phyloP scores from a whole-genome alignment of 2,797 vertebrate genomes.

The Synanceia verrucosa region DNA sequence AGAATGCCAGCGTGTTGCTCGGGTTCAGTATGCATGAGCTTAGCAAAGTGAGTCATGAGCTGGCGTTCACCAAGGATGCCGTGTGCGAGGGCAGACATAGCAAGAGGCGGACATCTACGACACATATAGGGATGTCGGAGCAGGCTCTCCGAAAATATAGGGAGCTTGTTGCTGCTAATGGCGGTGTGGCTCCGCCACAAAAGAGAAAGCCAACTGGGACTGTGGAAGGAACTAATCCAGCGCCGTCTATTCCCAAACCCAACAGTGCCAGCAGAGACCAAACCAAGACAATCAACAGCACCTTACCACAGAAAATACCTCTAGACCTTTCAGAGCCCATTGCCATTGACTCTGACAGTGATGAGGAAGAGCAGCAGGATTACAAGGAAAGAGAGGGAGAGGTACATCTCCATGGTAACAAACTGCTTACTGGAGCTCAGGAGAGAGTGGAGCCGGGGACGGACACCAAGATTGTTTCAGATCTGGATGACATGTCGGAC shows the following conservation, averaged over 20 bases:
- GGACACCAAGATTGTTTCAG: conserved; percentile 71
- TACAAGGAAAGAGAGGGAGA: conserved; percentile 73
- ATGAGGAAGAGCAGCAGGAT: conserved; percentile 68
- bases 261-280: conserved; percentile 77
- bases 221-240: conserved; percentile 18
- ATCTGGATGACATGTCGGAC: conserved; percentile 85
- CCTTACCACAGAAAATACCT: conserved; percentile 77
- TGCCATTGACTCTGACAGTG: conserved; percentile 82
- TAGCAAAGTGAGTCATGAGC: conserved; percentile 88
- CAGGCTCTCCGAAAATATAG: conserved; percentile 72
- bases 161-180: conserved; percentile 62
- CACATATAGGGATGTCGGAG: conserved; percentile 87
- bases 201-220: conserved; percentile 20
- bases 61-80: conserved; percentile 85
- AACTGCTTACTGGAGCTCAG: conserved; percentile 30
- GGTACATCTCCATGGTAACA: conserved; percentile 51
- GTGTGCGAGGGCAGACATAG: conserved; percentile 80
- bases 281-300: conserved; percentile 87
- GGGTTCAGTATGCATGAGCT: conserved; percentile 96
- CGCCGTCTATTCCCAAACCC: conserved; percentile 29
- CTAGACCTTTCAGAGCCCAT: conserved; percentile 78
- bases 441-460: conserved; percentile 45
- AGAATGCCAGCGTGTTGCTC: conserved; percentile 87
- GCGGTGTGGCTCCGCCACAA: conserved; percentile 30
- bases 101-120: conserved; percentile 86